phyloP scores from a whole-genome alignment of 2,113 vertebrate species.

The Cryptotis parvus region DNA sequence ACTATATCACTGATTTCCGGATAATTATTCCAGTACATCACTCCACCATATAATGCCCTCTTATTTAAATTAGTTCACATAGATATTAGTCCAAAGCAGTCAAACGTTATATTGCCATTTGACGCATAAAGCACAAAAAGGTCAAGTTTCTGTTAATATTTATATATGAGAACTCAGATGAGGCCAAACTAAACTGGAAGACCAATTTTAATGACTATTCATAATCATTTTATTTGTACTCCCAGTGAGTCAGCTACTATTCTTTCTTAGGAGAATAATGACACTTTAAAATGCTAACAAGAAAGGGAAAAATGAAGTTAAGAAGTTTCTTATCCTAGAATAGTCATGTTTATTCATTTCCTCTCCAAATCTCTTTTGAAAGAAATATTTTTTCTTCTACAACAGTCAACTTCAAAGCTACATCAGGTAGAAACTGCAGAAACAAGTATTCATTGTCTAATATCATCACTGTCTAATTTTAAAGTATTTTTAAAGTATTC shows the following conservation, averaged over 20 bases:
- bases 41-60: background rate
- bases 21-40: background rate
- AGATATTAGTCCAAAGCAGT: background rate
- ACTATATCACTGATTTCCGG: background rate
- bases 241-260: background rate
- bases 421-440: background rate
- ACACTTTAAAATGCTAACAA: slow-evolving; percentile 11
- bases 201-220: background rate
- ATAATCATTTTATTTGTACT: background rate
- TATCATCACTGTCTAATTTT: slow-evolving; percentile 6
- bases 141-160: background rate
- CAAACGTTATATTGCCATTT: background rate
- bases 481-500: background rate
- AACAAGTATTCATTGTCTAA: slow-evolving; percentile 6
- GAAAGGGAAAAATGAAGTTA: background rate
- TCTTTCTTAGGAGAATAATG: slow-evolving; percentile 14
- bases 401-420: slow-evolving; percentile 46
- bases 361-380: slow-evolving; percentile 45
- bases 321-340: slow-evolving; percentile 30
- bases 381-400: slow-evolving; percentile 47
- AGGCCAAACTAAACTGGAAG: background rate
- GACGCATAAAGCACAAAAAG: background rate
- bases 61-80: background rate
- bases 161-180: background rate
- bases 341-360: slow-evolving; percentile 51